Base-by-base conservation (phyloP, 1,140 invertebrate species). In the Pseudachorutes palmiensis region DNA sequence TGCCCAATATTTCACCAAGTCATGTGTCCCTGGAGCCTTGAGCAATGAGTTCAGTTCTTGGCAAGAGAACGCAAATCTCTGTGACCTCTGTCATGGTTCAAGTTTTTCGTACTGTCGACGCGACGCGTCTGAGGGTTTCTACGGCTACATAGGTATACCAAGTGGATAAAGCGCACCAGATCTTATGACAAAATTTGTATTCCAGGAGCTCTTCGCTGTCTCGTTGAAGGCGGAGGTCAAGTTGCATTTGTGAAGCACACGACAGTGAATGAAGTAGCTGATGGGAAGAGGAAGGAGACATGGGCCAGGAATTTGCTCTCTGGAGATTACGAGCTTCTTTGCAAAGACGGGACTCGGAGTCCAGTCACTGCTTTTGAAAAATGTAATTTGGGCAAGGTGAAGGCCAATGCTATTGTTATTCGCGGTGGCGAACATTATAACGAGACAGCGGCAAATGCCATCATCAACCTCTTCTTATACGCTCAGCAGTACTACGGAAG, bases 231-330 rank as follows among this genome's bases (percentile, higher is more conserved):
- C 16, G 92, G 92, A 19, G 95, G 93, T 1, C 86, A 98, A 77
- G 92, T 97, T 19, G 94, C 95, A 0, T 98, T 97, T 79, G 89
- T 95, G 1, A 91, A 94, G 70, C 90, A 93, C 77, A 91, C 91
- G 0, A 94, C 94, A 0, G 90, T 96, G 0, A 83, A 85, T 28
- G 93, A 96, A 77, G 96, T 92, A 75, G 90, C 91, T 0, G 92
- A 91, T 72, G 93, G 94, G 0, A 87, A 94, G 67, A 86, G 94
- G 41, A 83, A 84, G 66, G 91, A 94, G 76, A 91, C 85, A 81
- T 98, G 95, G 95, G 91, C 94, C 0, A 80, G 96, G 24, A 95
- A 97, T 76, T 85, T 93, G 24, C 83, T 97, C 28, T 86, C 86
- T 1, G 89, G 92, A 74, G 95, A 98, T 77, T 94, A 94, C 78